Conservation (phyloP, 2,888 invertebrate genomes). For the Rhaphigaster nebulosa region DNA sequence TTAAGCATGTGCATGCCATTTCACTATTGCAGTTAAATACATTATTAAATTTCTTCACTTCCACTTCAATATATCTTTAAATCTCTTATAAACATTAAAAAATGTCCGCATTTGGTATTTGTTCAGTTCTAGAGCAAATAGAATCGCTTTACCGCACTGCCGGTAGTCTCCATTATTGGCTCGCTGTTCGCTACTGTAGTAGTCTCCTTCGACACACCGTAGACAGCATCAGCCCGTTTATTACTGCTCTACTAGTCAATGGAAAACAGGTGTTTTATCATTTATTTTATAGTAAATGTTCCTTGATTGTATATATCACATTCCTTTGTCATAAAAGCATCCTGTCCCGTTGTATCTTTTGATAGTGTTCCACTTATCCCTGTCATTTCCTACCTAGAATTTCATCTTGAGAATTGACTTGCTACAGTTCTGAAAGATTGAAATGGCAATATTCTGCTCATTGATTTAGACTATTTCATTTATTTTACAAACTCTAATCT, state of each 20-base stretch:
- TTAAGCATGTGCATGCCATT: conserved; percentile 2
- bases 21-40: not conserved
- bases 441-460: no score
- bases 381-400: not conserved
- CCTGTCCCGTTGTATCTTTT: not conserved
- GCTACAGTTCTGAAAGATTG: no score
- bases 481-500: no score
- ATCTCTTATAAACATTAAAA: conserved; percentile 34
- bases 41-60: not conserved
- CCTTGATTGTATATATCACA: not conserved
- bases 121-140: conserved; percentile 77
- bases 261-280: conserved; percentile 87
- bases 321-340: not conserved
- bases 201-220: conserved; percentile 94
- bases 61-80: not conserved
- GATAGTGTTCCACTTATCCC: no score
- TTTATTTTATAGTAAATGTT: not conserved
- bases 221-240: conserved; percentile 98
- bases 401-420: no score
- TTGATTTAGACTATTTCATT: no score
- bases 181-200: conserved; percentile 94
- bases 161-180: conserved; percentile 90
- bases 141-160: conserved; percentile 84
- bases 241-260: conserved; percentile 96
- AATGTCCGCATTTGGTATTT: conserved; percentile 37